Conservation (phyloP, 2,888 invertebrate species). For the Phortica magna region DNA sequence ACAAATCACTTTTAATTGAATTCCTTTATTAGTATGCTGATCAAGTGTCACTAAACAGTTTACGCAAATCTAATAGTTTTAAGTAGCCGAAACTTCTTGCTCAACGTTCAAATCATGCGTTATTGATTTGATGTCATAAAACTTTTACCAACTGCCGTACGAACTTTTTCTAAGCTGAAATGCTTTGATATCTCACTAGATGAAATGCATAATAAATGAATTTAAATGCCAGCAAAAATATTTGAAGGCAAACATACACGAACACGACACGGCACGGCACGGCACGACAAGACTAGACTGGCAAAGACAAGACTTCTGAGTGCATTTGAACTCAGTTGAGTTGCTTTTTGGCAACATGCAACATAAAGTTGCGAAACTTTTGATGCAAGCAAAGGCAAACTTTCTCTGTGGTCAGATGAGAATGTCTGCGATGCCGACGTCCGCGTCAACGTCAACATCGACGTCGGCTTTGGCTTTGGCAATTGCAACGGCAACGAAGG, state of each 20-base stretch:
- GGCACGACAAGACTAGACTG: not conserved
- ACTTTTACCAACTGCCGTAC: not conserved
- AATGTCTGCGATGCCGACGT: not conserved
- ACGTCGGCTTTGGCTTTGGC: not conserved
- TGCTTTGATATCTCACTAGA: slow-evolving; percentile 10
- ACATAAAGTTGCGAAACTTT: slow-evolving; percentile 17
- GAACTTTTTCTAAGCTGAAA: not conserved
- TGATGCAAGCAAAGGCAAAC: slow-evolving; percentile 4
- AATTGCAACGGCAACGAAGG: not conserved
- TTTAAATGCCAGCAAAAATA: slow-evolving; percentile 7
- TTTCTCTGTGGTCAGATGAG: slow-evolving; percentile 24
- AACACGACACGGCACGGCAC: not conserved
- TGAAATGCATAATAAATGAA: slow-evolving; percentile 21
- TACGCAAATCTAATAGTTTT: not conserved
- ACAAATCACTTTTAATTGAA: not conserved
- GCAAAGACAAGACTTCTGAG: slow-evolving; percentile 16
- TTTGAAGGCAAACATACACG: not conserved
- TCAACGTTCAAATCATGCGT: not conserved
- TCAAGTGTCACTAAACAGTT: not conserved
- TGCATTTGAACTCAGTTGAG: slow-evolving; percentile 5
- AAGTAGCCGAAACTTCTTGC: not conserved
- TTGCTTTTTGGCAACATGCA: slow-evolving; percentile 15
- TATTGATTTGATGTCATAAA: slow-evolving; percentile 1
- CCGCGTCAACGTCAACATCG: no score
- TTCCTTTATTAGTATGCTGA: slow-evolving; percentile 28